A percentile compares a stretch with the other conserved stretches of the same genome.
Conservation (phyloP, 2,797 vertebrate genomes). For the Catharus ustulatus region DNA sequence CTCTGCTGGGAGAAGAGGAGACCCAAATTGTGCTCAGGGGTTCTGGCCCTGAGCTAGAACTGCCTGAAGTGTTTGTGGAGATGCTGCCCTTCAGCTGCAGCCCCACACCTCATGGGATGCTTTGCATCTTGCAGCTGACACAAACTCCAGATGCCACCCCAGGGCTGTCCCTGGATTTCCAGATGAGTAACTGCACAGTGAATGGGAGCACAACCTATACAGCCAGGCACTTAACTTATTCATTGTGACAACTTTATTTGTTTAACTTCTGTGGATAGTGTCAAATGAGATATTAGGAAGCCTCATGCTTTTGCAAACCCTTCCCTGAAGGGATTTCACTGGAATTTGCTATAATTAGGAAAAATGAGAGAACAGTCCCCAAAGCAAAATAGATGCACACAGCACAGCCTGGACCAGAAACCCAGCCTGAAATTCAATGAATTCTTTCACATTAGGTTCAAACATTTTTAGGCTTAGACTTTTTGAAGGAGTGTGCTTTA, state of each 20-base stretch:
- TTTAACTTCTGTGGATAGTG: constrained; percentile 18
- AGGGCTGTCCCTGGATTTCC: not conserved
- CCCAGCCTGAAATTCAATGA: constrained; percentile 21
- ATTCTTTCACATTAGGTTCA: not conserved
- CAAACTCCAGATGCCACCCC: not conserved
- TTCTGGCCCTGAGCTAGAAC: not conserved
- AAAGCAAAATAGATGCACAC: not conserved
- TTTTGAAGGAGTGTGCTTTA: not conserved
- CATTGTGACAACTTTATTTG: constrained; percentile 1
- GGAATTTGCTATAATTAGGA: constrained; percentile 47
- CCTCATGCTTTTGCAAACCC: constrained; percentile 20
- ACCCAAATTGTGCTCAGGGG: not conserved
- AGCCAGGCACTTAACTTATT: constrained; percentile 25
- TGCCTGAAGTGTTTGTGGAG: not conserved
- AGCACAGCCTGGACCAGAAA: not conserved
- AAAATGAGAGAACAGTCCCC: constrained; percentile 7
- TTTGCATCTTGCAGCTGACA: not conserved
- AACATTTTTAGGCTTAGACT: not conserved
- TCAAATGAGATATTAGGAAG: constrained; percentile 45
- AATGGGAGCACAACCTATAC: not conserved
- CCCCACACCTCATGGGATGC: not conserved
- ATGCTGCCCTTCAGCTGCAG: not conserved
- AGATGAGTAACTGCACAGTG: not conserved
- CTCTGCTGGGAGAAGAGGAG: not conserved
- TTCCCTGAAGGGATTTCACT: constrained; percentile 34